Conservation (phyloP, 2,113 vertebrate genomes). For the Alethe diademata region DNA sequence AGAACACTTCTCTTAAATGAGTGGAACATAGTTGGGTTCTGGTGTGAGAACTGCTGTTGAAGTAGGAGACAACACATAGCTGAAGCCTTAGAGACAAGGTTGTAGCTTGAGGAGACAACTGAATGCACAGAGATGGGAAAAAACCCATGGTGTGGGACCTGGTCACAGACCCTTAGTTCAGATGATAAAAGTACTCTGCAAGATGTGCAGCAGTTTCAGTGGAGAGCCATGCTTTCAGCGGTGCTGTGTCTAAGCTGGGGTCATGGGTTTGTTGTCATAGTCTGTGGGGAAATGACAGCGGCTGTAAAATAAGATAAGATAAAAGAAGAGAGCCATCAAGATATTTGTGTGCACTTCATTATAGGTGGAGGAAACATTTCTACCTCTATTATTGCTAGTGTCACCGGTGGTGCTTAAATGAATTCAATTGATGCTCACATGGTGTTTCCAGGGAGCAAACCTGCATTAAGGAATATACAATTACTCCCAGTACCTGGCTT, state of each 20-base stretch:
- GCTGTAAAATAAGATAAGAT: neutral
- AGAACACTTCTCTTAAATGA: neutral
- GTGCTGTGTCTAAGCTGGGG: neutral
- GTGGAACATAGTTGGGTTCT: neutral
- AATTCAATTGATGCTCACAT: neutral
- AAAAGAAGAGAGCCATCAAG: neutral
- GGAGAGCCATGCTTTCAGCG: neutral
- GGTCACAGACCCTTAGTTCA: neutral
- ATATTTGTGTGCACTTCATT: neutral
- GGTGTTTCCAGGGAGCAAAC: neutral
- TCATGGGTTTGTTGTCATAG: neutral
- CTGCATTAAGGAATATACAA: neutral
- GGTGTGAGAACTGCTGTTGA: neutral
- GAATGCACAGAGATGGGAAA: neutral
- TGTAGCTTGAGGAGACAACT: neutral
- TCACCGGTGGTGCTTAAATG: neutral
- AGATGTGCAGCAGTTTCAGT: neutral
- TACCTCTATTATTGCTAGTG: neutral
- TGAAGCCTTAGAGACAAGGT: neutral
- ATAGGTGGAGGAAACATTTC: neutral
- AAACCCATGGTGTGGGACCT: neutral
- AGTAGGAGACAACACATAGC: neutral
- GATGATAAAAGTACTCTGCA: neutral
- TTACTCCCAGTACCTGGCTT: neutral
- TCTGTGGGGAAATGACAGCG: neutral